phyloP scores from a whole-genome alignment of 1,140 invertebrate genomes.

The Hermatobates lingyangjiaoensis region DNA sequence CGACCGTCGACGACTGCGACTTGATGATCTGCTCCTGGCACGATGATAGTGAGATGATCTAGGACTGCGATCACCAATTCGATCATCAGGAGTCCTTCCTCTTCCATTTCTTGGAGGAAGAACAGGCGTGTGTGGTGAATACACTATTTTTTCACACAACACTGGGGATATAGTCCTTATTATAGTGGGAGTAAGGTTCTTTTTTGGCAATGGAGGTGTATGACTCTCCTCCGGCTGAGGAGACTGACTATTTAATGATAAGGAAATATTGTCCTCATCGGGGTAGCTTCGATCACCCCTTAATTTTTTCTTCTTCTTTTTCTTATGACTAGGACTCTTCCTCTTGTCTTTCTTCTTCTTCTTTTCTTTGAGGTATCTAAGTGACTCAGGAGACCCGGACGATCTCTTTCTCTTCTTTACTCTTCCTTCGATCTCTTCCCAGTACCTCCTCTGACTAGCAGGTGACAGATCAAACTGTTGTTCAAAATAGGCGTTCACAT shows the following conservation, averaged over 20 bases:
- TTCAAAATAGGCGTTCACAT: too few relatives aligned
- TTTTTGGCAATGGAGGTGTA: neutral
- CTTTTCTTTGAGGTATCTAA: conserved; percentile 10
- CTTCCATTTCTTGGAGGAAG: neutral
- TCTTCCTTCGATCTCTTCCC: conserved; percentile 5
- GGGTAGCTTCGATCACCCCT: neutral
- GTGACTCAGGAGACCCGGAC: conserved; percentile 4
- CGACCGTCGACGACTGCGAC: too few relatives aligned
- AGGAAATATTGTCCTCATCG: neutral
- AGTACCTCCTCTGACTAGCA: neutral
- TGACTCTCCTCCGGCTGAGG: neutral
- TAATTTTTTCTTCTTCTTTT: conserved; percentile 14
- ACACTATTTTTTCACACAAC: neutral
- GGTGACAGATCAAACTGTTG: too few relatives aligned
- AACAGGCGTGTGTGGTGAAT: conserved; percentile 4
- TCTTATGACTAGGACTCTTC: conserved; percentile 13
- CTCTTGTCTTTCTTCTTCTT: conserved; percentile 13
- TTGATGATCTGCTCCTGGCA: neutral
- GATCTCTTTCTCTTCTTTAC: conserved; percentile 6
- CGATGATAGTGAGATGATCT: neutral
- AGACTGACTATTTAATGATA: neutral
- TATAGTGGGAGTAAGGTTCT: neutral
- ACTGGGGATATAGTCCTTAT: neutral
- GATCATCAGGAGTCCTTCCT: neutral
- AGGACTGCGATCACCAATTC: too few relatives aligned